Base-by-base conservation (phyloP, 2,888 invertebrate species). In the Acanthococcus lagerstroemiae region DNA sequence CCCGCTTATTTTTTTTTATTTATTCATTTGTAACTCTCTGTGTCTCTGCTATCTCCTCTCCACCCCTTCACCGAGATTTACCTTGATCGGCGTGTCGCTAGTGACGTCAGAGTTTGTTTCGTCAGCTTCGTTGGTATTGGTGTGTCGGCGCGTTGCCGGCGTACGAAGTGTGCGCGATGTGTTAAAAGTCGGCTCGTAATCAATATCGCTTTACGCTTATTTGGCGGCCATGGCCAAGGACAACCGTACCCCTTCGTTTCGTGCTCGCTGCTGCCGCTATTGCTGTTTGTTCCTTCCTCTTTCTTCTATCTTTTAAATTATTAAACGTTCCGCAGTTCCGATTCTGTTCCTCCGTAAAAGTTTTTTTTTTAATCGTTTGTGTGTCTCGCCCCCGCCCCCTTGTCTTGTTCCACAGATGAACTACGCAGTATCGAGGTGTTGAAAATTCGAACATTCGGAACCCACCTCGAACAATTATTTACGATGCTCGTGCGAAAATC, bases 181-280 rank as follows among this genome's bases (percentile, higher is more conserved):
- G 61, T 52, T 52, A 52, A 44, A 54, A 63, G 54, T 50, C 54
- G 63, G 30, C 61, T 61, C 52, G 63, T 37, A 63, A 63, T 63
- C 63, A 63, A 63, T 63, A 63, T 63, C 63, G 63, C 44, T 63
- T 63, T 63, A 63, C 63, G 63, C 63, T 65, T 65, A 55, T 65
- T 65, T 65, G 65, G 55, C 55, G 65, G 65, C 65, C 65, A 65
- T 52, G 65, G 65, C 55, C 65, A 65, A 65, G 65, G 65, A 65
- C 65, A 63, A 54, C 25, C 24, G 63, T 61, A 21, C 30, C 30
- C 61, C 54, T 22, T 22, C n/a, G 48, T 21, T 48, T 48, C 48
- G 48, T 52, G 3, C 24, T 22, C 54, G 21, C 24, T 15, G 21
- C 22, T 22, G 21, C 22, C 24, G 22, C 52, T 52, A 50, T 61